Percentiles rank a stretch among this genome's conserved stretches.
Conservation (phyloP, 2,113 vertebrate genomes). For the Isurus oxyrinchus region DNA sequence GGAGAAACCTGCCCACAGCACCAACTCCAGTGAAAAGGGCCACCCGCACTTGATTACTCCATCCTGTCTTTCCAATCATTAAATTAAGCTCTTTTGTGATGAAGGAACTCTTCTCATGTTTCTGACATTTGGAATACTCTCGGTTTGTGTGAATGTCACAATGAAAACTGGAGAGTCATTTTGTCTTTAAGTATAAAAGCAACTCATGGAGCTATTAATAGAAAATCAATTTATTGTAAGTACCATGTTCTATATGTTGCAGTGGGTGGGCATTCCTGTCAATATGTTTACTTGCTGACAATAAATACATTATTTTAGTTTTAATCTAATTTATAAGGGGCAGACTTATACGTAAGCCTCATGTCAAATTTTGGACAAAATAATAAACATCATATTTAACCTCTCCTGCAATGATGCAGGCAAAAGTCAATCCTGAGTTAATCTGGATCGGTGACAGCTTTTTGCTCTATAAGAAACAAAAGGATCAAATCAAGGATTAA, state of each 20-base stretch:
- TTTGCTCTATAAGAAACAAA: neutral
- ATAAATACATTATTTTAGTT: neutral
- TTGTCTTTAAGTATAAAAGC: neutral
- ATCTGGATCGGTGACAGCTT: neutral
- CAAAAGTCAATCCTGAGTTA: neutral
- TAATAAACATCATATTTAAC: neutral
- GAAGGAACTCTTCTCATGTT: neutral
- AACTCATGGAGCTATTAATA: neutral
- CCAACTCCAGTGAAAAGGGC: no score
- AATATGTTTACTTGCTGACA: neutral
- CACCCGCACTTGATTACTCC: no score
- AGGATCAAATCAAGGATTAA: neutral
- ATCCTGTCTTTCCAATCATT: neutral
- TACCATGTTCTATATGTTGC: neutral
- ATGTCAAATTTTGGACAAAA: neutral
- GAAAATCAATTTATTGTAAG: conserved; percentile 2
- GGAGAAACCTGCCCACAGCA: no score
- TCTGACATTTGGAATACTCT: neutral
- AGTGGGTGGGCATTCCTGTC: neutral
- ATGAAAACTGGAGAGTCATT: neutral
- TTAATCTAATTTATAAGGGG: neutral
- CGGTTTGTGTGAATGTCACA: neutral
- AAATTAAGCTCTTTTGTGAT: neutral
- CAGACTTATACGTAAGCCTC: neutral
- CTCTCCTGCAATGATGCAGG: neutral